Conservation (phyloP, 2,888 invertebrate species). For the Himalopsyche japonica region DNA sequence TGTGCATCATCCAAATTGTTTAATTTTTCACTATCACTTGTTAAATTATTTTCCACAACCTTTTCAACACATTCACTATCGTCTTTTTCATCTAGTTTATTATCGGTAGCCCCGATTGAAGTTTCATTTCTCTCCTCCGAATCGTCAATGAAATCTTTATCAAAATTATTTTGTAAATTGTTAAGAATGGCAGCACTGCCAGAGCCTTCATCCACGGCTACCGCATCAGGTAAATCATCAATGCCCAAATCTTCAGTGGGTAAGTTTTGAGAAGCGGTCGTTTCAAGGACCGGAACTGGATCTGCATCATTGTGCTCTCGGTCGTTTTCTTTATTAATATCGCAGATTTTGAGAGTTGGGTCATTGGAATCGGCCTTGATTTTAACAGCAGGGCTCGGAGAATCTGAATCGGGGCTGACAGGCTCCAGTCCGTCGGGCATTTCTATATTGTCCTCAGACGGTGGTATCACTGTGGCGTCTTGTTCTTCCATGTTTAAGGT, state of each 20-base stretch:
- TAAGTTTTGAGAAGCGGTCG: not conserved
- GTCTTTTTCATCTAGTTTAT: not conserved
- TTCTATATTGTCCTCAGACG: constrained; percentile 4
- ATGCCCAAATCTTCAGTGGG: not conserved
- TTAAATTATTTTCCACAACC: constrained; percentile 10
- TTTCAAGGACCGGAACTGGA: not conserved
- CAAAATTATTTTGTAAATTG: not conserved
- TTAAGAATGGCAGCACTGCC: not conserved
- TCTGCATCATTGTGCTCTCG: not conserved
- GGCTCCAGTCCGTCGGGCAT: constrained; percentile 28
- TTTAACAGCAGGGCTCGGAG: constrained; percentile 4
- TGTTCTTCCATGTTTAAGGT: constrained; percentile 25
- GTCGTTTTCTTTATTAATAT: not conserved
- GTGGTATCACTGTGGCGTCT: constrained; percentile 14
- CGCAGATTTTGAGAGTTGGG: not conserved
- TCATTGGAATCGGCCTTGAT: not conserved
- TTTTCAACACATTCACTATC: not conserved
- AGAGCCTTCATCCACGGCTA: not conserved
- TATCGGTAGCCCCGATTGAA: not conserved
- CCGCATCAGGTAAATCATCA: not conserved
- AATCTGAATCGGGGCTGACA: constrained; percentile 23
- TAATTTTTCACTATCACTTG: constrained; percentile 38
- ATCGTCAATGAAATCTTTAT: not conserved
- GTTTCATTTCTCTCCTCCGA: not conserved
- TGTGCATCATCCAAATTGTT: constrained; percentile 43